Evolutionary conservation across 2,797 vertebrate species (phyloP), one percentile per base, ranked within the genome.

Genomic region (Syngnathus rostellatus): DNA sequence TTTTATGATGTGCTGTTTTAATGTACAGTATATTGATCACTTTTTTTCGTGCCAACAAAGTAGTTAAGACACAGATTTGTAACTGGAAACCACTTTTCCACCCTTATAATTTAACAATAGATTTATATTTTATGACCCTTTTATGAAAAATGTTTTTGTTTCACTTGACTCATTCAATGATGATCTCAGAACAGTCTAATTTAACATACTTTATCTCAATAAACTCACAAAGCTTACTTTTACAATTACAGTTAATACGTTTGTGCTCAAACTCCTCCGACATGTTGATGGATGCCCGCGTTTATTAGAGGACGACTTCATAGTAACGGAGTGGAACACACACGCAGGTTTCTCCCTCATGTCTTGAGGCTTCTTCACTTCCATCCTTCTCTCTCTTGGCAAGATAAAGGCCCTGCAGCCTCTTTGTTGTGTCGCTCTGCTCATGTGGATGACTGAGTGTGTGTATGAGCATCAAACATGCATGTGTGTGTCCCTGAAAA

Each of bases 271-370:
- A 37, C 62, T 51, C 46, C 46, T 64, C 11, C 25, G 39, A 37
- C 25, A 14, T 31, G 45, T 8, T 38, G 62, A 64, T 78, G 66
- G 76, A 88, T 79, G 37, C 17, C 68, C 78, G 65, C 62, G 59
- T 85, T 81, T 74, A 84, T 75, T 78, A 77, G 66, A 23, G 62
- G 72, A 78, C 64, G 37, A 66, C 73, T 86, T 86, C 82, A 86
- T 80, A 71, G 71, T 76, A 66, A 55, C 71, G 71, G 70, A 82
- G 70, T 68, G 77, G 74, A 82, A 82, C 70, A 79, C 71, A 67
- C 68, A 70, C 68, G 16, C 62, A 8, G 31, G 40, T 63, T 61
- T 70, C 71, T 70, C 75, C 69, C 76, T 67, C 62, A 50, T 76
- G 71, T 78, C 68, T 63, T 73, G 74, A 63, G 25, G 73, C 76